phyloP scores from a whole-genome alignment of 1,140 invertebrate genomes.

The Wasmannia auropunctata region DNA sequence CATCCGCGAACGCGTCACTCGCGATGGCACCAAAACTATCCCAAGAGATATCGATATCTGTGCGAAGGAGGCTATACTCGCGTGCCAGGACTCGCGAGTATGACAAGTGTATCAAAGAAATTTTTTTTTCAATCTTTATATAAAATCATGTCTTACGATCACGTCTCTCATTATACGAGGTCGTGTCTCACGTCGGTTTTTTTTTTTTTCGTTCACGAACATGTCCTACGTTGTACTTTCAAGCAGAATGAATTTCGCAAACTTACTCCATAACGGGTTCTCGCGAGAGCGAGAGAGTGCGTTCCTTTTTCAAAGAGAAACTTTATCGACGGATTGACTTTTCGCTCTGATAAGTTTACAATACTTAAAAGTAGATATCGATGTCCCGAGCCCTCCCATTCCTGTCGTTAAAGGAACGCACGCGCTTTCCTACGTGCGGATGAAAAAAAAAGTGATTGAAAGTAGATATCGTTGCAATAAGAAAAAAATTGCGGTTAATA shows the following conservation, averaged over 20 bases:
- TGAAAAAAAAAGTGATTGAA: not conserved
- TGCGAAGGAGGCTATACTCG: not conserved
- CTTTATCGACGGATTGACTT: not conserved
- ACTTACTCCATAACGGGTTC: not conserved
- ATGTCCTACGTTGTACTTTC: not conserved
- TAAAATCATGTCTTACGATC: not conserved
- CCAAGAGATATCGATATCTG: not conserved
- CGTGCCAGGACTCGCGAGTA: too few relatives aligned
- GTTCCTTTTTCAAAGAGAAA: not conserved
- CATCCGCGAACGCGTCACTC: not conserved
- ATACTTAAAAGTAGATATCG: not conserved
- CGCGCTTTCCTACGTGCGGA: not conserved
- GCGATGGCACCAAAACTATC: not conserved
- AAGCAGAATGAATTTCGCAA: slow-evolving; percentile 1
- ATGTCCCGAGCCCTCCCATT: not conserved
- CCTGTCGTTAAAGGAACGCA: not conserved
- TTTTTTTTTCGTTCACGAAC: not conserved
- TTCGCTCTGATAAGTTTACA: not conserved
- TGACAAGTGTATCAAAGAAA: not conserved
- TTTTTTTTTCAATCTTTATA: slow-evolving; percentile 1
- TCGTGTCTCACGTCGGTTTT: not conserved
- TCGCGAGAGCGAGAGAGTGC: not conserved
- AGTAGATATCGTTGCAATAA: not conserved
- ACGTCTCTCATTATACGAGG: not conserved
- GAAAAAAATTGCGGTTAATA: not conserved